Base-by-base conservation (phyloP, 53 echinoderm and acorn worm genomes). In the Antedon mediterranea region DNA sequence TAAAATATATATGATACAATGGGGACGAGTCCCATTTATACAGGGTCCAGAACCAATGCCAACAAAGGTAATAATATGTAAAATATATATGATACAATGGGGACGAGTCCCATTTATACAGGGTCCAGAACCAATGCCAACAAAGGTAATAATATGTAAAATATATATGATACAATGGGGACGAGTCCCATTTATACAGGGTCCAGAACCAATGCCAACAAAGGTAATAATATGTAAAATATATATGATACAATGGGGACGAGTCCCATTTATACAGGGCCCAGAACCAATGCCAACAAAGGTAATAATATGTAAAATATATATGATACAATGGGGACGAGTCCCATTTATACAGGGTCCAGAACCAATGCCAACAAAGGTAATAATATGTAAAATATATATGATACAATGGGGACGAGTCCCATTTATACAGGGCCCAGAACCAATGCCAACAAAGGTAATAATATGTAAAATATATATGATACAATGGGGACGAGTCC, bases 11-110 rank as follows among this genome's bases (percentile, higher is more conserved):
- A n/a, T n/a, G n/a, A n/a, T n/a, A 78, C 75, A 89, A 80, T 95
- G 95, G 95, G 91, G 91, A 43, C 83, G 91, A 83, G 91, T 95
- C 80, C 95, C 95, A 44, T 95, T 95, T 82, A 74, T 95, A 75
- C 85, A 79, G 41, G 87, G 87, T 29, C 87, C 87, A 23, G 83
- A 83, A 71, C 83, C 83, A 27, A 77, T 81, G 5, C 83, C 83
- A n/a, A n/a, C n/a, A n/a, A n/a, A n/a, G n/a, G n/a, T n/a, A n/a
- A n/a, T n/a, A n/a, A n/a, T n/a, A n/a, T n/a, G n/a, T n/a, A n/a
- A n/a, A n/a, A n/a, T n/a, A n/a, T n/a, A n/a, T n/a, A n/a, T n/a
- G n/a, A n/a, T n/a, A 78, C 75, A 89, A 80, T 95, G 95, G 95
- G 91, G 91, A 43, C 83, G 91, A 83, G 91, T 95, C 80, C 95